These are phyloP conservation scores for Hybos culiciformis DNA, from an alignment of 2,888 invertebrate genomes.

Conservation along the genomic window DNA sequence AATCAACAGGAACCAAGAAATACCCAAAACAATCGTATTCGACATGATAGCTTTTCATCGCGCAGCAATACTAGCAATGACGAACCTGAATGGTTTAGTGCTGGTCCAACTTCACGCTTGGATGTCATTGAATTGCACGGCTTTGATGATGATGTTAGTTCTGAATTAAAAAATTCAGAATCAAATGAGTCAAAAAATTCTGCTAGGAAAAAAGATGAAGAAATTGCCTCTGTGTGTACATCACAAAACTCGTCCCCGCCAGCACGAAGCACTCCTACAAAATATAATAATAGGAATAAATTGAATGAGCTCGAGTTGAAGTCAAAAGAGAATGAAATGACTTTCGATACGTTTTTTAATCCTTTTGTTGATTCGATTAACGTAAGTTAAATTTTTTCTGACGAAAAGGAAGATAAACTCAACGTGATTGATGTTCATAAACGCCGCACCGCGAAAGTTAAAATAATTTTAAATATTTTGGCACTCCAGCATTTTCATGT, in stretches of 20 bases:
- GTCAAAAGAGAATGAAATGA: too few relatives aligned
- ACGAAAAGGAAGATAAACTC: too few relatives aligned
- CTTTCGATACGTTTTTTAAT: too few relatives aligned
- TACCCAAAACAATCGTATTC: background rate
- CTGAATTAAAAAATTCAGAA: constrained; percentile 3
- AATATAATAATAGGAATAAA: background rate
- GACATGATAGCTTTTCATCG: background rate
- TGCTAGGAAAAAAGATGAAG: background rate
- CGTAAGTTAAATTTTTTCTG: too few relatives aligned
- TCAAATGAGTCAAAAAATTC: background rate
- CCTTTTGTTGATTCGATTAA: too few relatives aligned
- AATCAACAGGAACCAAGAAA: constrained; percentile 27
- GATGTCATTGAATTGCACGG: constrained; percentile 32
- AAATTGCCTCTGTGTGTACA: background rate
- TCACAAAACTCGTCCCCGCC: background rate
- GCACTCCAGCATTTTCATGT: too few relatives aligned
- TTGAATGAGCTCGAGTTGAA: too few relatives aligned
- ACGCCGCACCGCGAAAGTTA: too few relatives aligned
- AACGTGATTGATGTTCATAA: too few relatives aligned
- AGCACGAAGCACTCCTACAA: constrained; percentile 2
- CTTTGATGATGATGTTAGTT: constrained; percentile 21
- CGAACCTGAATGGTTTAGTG: constrained; percentile 33
- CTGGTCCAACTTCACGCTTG: constrained; percentile 30
- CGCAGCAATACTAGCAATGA: constrained; percentile 19
- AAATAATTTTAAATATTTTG: too few relatives aligned